Base-by-base conservation (phyloP, 2,113 vertebrate genomes). In the Naja naja region DNA sequence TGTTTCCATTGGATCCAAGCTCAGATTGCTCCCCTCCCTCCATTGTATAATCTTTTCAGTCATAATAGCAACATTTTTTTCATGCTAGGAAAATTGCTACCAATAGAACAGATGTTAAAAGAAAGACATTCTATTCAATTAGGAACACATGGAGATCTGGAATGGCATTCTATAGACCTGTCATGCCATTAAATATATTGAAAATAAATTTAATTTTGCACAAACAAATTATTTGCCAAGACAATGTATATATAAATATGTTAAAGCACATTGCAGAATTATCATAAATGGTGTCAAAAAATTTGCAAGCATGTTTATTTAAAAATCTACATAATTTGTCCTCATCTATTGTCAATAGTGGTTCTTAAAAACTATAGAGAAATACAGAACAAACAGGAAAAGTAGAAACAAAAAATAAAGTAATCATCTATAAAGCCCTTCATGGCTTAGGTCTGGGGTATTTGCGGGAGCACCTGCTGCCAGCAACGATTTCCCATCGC, bases 141-240 rank as follows among this genome's bases (percentile, higher is more conserved):
- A 52, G 85, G 52, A 23, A n/a, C 39, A 5, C 9, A 34, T 85
- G 11, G 12, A 60, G 8, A 47, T 64, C 14, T 49, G n/a, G 22
- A 87, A 64, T 88, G 43, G 10, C 30, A 52, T 3, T 88, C 6
- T 34, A 25, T 27, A n/a, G 39, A 47, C 11, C 2, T 85, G 69
- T 69, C 93, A 89, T 88, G 91, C 55, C 94, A 95, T 94, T 90
- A 94, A 93, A 58, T 49, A 94, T 56, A 85, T 93, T 96, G 92
- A 88, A 96, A 95, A 96, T 95, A 88, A 96, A 89, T 93, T 86
- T 95, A 54, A 85, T 94, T 95, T 92, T 94, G 92, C 90, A 69
- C 23, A 91, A 91, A 43, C 86, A 91, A 94, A 16, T 85, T 85
- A 94, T 95, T 56, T 95, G 34, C 34, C 20, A 56, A 56, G 20